Evolutionary conservation across 2,888 invertebrate genomes (phyloP).

Genomic region (Drosophila anceps): DNA sequence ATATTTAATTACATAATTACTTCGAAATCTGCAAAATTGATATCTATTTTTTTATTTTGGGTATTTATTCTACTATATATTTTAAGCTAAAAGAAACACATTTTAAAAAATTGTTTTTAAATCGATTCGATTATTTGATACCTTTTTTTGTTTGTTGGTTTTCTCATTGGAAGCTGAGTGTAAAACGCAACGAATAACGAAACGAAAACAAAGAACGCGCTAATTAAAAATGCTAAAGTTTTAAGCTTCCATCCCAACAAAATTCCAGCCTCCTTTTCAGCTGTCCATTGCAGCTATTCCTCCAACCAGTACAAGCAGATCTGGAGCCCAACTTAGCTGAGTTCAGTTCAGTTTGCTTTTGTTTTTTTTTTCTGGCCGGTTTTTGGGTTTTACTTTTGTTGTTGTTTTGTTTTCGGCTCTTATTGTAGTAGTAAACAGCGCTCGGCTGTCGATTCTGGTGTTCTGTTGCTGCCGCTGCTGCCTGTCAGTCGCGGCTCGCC

Average conservation of each 20-base stretch:
- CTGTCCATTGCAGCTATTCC: constrained; percentile 76
- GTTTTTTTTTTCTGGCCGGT: constrained; percentile 35
- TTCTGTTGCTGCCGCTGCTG: constrained; percentile 45
- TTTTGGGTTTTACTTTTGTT: constrained; percentile 33
- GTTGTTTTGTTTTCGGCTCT: constrained; percentile 51
- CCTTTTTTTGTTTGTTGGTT: constrained; percentile 9
- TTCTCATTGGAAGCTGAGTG: constrained; percentile 24
- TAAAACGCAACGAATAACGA: constrained; percentile 81
- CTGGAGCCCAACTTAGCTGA: constrained; percentile 32
- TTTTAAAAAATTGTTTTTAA: constrained; percentile 45
- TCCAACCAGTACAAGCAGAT: constrained; percentile 68
- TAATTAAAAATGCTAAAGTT: constrained; percentile 85
- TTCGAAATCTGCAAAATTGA: neutral
- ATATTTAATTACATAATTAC: neutral
- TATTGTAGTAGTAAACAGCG: constrained; percentile 73
- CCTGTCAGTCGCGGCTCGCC: constrained; percentile 63
- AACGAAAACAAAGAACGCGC: constrained; percentile 85
- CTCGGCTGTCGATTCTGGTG: constrained; percentile 74
- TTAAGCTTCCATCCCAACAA: constrained; percentile 70
- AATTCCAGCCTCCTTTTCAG: constrained; percentile 81
- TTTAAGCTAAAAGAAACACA: neutral
- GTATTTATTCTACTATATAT: neutral
- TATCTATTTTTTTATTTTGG: neutral
- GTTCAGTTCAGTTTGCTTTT: constrained; percentile 36
- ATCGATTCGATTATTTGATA: constrained; percentile 46